Evolutionary conservation across 2,797 vertebrate species (phyloP).

Genomic region (Eptatretus atami): DNA sequence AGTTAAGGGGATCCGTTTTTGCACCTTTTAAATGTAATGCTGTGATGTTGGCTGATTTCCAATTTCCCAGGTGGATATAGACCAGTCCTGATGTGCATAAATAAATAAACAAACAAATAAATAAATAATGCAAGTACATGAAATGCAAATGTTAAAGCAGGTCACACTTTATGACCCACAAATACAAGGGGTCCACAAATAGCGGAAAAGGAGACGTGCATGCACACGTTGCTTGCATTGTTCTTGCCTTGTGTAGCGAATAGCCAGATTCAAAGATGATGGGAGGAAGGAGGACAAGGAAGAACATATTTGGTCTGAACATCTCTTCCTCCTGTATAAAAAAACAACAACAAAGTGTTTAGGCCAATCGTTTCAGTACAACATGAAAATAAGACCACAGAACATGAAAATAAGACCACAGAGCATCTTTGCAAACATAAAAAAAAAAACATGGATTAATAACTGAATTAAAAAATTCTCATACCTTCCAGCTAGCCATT

Average conservation of each 20-base stretch:
- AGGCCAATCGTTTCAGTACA: neutral
- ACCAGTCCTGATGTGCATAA: too few relatives aligned
- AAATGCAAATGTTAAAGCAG: too few relatives aligned
- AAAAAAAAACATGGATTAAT: neutral
- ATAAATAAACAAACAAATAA: too few relatives aligned
- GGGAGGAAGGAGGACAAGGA: slow-evolving; percentile 70
- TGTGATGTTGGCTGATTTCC: too few relatives aligned
- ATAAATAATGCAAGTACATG: too few relatives aligned
- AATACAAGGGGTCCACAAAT: too few relatives aligned
- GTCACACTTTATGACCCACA: too few relatives aligned
- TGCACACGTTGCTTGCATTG: too few relatives aligned
- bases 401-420: neutral
- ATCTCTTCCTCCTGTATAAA: slow-evolving; percentile 70
- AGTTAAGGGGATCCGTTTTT: too few relatives aligned
- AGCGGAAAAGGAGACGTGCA: too few relatives aligned
- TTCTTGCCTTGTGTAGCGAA: slow-evolving; percentile 65
- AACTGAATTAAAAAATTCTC: neutral
- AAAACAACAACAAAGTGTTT: slow-evolving; percentile 8
- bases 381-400: neutral
- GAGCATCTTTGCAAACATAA: neutral
- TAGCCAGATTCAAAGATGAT: slow-evolving; percentile 98
- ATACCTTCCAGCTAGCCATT: slow-evolving; percentile 96
- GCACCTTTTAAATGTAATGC: too few relatives aligned
- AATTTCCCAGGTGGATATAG: too few relatives aligned
- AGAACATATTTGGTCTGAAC: slow-evolving; percentile 99